Evolutionary conservation across 2,113 vertebrate species (phyloP).

Genomic region (Glaucomys volans): DNA sequence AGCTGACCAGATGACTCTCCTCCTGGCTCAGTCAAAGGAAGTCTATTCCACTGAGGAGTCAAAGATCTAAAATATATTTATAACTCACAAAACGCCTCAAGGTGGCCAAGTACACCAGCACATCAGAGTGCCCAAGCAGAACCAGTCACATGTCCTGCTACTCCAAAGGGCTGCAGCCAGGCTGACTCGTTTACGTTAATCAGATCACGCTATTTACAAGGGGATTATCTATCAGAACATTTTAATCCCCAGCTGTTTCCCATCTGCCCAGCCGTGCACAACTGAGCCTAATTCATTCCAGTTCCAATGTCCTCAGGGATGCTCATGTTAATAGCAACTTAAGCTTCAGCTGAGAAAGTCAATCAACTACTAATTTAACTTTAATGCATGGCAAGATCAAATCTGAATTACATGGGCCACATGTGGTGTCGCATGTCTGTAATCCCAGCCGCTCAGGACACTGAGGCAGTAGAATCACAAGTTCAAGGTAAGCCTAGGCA

Average conservation of each 20-base stretch:
- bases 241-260: not conserved
- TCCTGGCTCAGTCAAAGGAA: not conserved
- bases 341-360: not conserved
- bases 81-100: not conserved
- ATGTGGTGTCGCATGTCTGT: too few species aligned
- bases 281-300: not conserved
- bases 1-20: not conserved
- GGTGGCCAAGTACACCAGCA: too few species aligned
- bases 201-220: not conserved
- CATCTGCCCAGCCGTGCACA: not conserved
- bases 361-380: not conserved
- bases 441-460: too few species aligned
- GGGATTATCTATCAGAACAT: not conserved
- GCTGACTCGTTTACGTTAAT: not conserved
- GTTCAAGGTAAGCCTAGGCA: too few species aligned
- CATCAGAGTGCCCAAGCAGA: not conserved
- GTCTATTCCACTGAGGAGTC: fast-evolving
- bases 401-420: not conserved
- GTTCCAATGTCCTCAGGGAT: not conserved
- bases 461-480: too few species aligned
- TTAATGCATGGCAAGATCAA: not conserved
- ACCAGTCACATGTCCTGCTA: not conserved
- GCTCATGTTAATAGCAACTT: too few species aligned
- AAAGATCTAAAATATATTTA: not conserved
- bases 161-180: not conserved